Evolutionary conservation across 2,888 invertebrate genomes (phyloP), one percentile per base, ranked within the genome.

Genomic region (Caenorhabditis imperialis): DNA sequence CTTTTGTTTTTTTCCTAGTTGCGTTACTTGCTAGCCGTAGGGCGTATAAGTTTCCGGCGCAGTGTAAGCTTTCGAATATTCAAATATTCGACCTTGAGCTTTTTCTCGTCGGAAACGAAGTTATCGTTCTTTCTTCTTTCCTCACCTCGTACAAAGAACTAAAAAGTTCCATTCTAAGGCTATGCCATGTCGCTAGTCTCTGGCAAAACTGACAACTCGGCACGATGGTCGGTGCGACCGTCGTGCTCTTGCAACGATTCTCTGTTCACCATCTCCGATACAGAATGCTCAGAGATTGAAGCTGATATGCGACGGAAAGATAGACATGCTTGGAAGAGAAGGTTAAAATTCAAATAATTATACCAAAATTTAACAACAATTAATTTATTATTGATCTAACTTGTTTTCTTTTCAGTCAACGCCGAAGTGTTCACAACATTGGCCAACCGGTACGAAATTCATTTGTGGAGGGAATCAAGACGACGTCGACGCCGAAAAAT

Each of bases 211-310:
- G 57, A 71, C 3, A 55, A 51, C 27, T 71, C 71, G 42, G 54
- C 60, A 10, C 58, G 72, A 23, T 73, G 73, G 74, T 75, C 75
- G 1, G 55, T 76, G 8, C 45, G 72, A 20, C 72, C 72, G n/a
- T 76, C 76, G 42, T 76, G 76, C 30, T 76, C 76, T 14, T 77
- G 73, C 44, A 74, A 73, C 50, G 77, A 77, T 37, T 77, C 77
- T 3, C 33, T 77, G 22, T 77, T 77, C 55, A 77, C 74, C 4
- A 77, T 77, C 50, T 77, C 77, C 8, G 77, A 77, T 23, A 74
- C 74, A 1, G 77, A 77, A 57, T 74, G 74, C 33, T 74, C 74
- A 0, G 76, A 76, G 58, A 63, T 72, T 38, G 69, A 62, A 20
- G 53, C 62, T 35, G 60, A 67, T 54, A 44, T 54, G 20, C 25